A percentile compares a stretch with the other conserved stretches of the same genome.
Evolutionary conservation across 2,888 invertebrate genomes (phyloP).

Genomic region (Zygothrica quintamaculata): DNA sequence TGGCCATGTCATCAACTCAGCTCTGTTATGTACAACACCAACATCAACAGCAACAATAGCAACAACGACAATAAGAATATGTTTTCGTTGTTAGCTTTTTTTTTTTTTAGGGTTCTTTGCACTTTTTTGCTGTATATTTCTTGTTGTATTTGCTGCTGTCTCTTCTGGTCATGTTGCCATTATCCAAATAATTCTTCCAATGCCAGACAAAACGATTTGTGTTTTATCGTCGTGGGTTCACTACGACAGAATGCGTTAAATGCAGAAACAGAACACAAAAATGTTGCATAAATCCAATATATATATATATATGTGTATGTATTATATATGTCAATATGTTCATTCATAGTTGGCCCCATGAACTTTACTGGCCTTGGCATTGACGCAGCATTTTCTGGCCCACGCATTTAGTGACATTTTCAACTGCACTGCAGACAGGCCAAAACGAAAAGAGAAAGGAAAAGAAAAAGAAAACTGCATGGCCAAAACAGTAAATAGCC

Average conservation of each 20-base stretch:
- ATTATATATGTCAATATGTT: too few species aligned
- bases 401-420: slow-evolving; percentile 68
- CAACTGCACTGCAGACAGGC: slow-evolving; percentile 40
- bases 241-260: slow-evolving; percentile 39
- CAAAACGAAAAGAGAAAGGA: too few species aligned
- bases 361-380: slow-evolving; percentile 53
- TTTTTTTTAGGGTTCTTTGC: slow-evolving; percentile 22
- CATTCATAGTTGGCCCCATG: slow-evolving; percentile 35
- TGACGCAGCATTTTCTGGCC: slow-evolving; percentile 36
- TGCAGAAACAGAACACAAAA: slow-evolving; percentile 17
- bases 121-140: slow-evolving; percentile 14
- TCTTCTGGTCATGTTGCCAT: slow-evolving; percentile 17
- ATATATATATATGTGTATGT: too few species aligned
- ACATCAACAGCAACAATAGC: slow-evolving; percentile 22
- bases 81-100: slow-evolving; percentile 28
- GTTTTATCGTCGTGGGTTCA: slow-evolving; percentile 41
- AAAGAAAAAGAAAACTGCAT: too few species aligned
- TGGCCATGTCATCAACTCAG: slow-evolving; percentile 70
- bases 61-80: slow-evolving; percentile 37
- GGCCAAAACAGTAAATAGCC: slow-evolving; percentile 19
- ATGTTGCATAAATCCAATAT: slow-evolving; percentile 32
- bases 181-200: slow-evolving; percentile 57
- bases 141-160: neutral
- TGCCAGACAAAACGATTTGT: slow-evolving; percentile 59
- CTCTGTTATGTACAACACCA: slow-evolving; percentile 25